phyloP scores from a whole-genome alignment of 2,113 vertebrate genomes.

The Cyanistes caeruleus region DNA sequence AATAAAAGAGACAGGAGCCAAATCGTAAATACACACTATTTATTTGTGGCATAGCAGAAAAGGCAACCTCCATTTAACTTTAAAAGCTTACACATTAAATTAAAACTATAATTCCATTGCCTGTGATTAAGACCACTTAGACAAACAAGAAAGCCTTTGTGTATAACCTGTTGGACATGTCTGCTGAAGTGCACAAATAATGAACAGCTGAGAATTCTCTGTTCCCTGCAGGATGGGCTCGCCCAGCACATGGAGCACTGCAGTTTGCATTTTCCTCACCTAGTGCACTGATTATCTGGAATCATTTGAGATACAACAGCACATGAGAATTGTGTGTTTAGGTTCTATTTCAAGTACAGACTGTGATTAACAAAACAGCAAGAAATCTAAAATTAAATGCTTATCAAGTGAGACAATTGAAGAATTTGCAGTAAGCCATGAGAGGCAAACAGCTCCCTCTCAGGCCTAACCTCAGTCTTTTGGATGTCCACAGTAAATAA shows the following conservation, averaged over 20 bases:
- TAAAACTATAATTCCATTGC: neutral
- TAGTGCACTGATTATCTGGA: neutral
- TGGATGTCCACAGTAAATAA: neutral
- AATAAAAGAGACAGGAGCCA: neutral
- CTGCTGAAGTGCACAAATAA: neutral
- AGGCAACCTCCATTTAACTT: neutral
- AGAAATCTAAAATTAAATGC: conserved; percentile 22
- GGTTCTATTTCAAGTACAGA: neutral
- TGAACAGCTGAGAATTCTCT: neutral
- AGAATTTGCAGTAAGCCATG: neutral
- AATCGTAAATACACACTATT: neutral
- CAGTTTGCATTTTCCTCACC: neutral
- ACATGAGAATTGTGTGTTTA: neutral
- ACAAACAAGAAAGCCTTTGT: neutral
- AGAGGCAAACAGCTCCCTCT: neutral
- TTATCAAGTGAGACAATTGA: neutral
- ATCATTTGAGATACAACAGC: neutral
- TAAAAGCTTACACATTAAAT: neutral
- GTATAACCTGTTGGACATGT: neutral
- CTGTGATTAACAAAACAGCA: neutral
- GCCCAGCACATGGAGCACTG: neutral
- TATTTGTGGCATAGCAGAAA: neutral
- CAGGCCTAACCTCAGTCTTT: neutral
- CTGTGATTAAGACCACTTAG: neutral
- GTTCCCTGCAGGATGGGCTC: neutral